Percentiles rank a stretch among this genome's conserved stretches.
Evolutionary conservation across 2,888 invertebrate species (phyloP).

Genomic region (Caenorhabditis drosophilae): DNA sequence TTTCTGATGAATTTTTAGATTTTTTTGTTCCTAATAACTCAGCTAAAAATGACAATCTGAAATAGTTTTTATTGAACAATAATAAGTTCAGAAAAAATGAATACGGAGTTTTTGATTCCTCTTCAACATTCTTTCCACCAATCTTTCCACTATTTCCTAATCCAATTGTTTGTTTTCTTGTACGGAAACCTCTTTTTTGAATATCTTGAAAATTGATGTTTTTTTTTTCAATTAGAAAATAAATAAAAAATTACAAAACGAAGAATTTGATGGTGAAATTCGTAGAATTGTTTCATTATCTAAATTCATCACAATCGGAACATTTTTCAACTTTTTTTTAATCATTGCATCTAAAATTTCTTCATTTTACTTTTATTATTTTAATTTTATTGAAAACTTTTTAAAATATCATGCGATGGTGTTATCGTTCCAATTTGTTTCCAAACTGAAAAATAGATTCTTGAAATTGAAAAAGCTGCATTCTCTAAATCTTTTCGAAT

Average conservation of each 20-base stretch:
- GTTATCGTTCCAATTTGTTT: constrained; percentile 16
- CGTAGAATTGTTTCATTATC: constrained; percentile 21
- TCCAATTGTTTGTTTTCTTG: constrained; percentile 27
- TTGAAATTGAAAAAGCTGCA: background rate
- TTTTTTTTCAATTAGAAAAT: background rate
- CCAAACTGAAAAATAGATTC: constrained; percentile 27
- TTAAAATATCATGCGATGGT: constrained; percentile 1
- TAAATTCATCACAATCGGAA: constrained; percentile 11
- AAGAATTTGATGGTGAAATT: constrained; percentile 16
- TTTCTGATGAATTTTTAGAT: constrained; percentile 9
- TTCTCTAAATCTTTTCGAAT: background rate
- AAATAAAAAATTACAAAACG: constrained; percentile 18
- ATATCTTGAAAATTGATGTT: constrained; percentile 34
- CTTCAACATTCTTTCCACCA: constrained; percentile 8
- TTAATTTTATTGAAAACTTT: constrained; percentile 3
- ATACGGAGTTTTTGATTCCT: constrained; percentile 21
- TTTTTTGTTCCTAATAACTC: constrained; percentile 32
- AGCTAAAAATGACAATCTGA: constrained; percentile 8
- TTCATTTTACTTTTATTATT: too few relatives aligned
- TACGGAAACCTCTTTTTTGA: constrained; percentile 54
- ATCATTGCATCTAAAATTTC: constrained; percentile 17
- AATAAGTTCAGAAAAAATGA: too few relatives aligned
- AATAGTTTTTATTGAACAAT: too few relatives aligned
- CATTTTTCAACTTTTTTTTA: constrained; percentile 8
- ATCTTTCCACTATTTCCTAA: constrained; percentile 20